These are phyloP conservation scores for Drosophila elegans DNA, from an alignment of 1,140 invertebrate species.

Conservation along the genomic window DNA sequence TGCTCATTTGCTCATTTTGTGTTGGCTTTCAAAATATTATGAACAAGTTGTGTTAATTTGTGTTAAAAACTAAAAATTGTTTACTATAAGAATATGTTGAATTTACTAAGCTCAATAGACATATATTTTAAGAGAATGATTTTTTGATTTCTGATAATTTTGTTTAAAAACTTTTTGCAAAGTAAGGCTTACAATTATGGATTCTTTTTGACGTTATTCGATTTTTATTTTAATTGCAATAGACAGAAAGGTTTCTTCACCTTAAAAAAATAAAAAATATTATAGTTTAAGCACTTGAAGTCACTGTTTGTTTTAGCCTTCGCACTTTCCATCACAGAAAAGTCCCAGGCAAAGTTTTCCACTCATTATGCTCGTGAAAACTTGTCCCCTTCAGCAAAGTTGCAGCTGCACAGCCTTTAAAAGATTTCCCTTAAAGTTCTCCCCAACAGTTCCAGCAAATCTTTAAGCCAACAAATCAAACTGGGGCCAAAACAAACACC, in stretches of 20 bases:
- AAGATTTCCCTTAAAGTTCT: conserved; percentile 25
- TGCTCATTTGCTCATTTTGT: conserved; percentile 58
- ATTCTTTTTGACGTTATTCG: too few species aligned
- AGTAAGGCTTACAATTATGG: too few species aligned
- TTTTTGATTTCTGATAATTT: too few species aligned
- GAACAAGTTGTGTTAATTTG: not conserved
- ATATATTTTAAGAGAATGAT: too few species aligned
- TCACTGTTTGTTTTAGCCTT: conserved; percentile 3
- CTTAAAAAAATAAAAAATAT: too few species aligned
- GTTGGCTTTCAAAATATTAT: too few species aligned
- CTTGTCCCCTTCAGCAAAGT: conserved; percentile 42
- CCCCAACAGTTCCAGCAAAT: conserved; percentile 19
- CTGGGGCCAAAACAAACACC: conserved; percentile 14
- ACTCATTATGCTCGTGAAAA: conserved; percentile 60
- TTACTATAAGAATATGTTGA: too few species aligned
- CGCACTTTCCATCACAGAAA: conserved; percentile 1
- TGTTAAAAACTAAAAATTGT: too few species aligned
- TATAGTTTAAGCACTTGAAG: not conserved
- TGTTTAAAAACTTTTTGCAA: too few species aligned
- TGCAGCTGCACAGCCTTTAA: conserved; percentile 46
- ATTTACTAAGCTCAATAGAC: too few species aligned
- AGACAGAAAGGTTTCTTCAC: too few species aligned
- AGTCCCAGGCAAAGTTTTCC: conserved; percentile 43
- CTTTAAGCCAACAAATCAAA: conserved; percentile 49
- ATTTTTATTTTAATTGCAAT: too few species aligned